Conservation (phyloP, 1,140 invertebrate genomes). For the Plutomurus gul region DNA sequence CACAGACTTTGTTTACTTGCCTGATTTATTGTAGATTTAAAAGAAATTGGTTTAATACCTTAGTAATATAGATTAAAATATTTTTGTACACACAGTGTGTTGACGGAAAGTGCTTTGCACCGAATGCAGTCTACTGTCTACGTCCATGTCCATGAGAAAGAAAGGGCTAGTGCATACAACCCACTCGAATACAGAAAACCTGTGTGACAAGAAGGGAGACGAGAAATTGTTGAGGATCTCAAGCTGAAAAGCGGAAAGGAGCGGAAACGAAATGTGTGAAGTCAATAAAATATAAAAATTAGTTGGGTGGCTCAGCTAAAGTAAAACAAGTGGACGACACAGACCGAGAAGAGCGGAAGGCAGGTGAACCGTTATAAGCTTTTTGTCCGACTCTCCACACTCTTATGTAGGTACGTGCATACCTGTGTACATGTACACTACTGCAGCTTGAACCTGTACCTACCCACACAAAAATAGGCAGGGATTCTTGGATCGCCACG, state of each 20-base stretch:
- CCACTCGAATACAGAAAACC: conserved; percentile 17
- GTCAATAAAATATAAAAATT: conserved; percentile 25
- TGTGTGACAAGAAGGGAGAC: conserved; percentile 24
- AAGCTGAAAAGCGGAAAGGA: conserved; percentile 13
- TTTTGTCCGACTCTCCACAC: neutral
- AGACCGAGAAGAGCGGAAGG: conserved; percentile 38
- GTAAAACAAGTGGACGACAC: conserved; percentile 3
- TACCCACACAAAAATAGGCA: too few species aligned
- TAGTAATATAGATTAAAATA: too few species aligned
- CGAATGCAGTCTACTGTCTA: too few species aligned
- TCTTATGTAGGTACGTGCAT: too few species aligned
- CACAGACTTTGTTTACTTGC: neutral
- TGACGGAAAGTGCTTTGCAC: too few species aligned
- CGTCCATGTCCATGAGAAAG: too few species aligned
- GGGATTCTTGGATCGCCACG: too few species aligned
- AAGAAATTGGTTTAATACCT: too few species aligned
- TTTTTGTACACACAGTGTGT: too few species aligned
- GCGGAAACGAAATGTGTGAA: conserved; percentile 23
- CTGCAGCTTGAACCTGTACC: neutral
- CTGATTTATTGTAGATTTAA: neutral
- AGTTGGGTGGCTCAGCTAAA: conserved; percentile 18
- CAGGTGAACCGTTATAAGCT: conserved; percentile 32
- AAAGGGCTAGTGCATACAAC: too few species aligned
- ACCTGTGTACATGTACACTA: neutral
- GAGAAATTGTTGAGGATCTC: neutral